Conservation (phyloP, 2,797 vertebrate genomes). For the Acanthurus leucopareius region DNA sequence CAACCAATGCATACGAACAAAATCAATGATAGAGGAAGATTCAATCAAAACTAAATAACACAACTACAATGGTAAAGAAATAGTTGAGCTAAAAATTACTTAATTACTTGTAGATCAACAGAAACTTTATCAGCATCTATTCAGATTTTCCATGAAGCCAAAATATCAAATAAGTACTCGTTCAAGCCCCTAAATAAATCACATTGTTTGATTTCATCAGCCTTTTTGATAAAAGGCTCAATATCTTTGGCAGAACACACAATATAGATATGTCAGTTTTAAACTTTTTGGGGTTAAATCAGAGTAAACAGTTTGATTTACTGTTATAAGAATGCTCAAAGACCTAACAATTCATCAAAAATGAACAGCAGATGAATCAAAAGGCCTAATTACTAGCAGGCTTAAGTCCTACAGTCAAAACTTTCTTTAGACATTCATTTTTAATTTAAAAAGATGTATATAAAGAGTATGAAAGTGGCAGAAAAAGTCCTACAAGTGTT, state of each 20-base stretch:
- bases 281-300: neutral
- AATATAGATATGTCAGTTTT: neutral
- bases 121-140: neutral
- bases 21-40: neutral
- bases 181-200: neutral
- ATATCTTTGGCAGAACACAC: neutral
- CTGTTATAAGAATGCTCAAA: too few species aligned
- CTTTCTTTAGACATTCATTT: neutral
- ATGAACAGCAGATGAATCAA: too few species aligned
- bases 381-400: too few species aligned
- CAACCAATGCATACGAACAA: neutral
- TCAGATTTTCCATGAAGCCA: neutral
- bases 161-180: neutral
- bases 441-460: too few species aligned
- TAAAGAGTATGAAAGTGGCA: too few species aligned
- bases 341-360: too few species aligned
- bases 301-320: too few species aligned
- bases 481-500: too few species aligned
- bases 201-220: too few species aligned
- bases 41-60: constrained; percentile 1
- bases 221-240: neutral
- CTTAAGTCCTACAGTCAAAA: neutral
- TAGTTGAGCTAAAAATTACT: neutral
- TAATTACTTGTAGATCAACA: neutral
- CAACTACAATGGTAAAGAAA: neutral